phyloP scores from a whole-genome alignment of 2,797 vertebrate species.

The Sorex maritimensis region DNA sequence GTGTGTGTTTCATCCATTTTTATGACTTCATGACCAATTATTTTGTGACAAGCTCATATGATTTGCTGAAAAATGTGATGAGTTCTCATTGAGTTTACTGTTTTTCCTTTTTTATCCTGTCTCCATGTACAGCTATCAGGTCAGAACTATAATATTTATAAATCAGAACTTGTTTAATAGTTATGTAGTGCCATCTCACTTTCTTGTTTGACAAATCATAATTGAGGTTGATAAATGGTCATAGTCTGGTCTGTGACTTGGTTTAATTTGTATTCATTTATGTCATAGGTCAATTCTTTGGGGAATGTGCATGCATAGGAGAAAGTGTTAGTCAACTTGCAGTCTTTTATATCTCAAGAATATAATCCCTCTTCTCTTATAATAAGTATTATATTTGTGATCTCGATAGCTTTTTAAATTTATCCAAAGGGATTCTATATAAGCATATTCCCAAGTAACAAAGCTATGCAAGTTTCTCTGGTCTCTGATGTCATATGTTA shows the following conservation, averaged over 20 bases:
- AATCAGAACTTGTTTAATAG: background rate
- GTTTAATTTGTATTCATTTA: constrained; percentile 64
- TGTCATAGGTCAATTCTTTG: background rate
- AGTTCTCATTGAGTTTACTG: background rate
- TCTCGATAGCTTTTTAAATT: constrained; percentile 9
- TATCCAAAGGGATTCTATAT: background rate
- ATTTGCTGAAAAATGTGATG: background rate
- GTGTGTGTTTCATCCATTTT: background rate
- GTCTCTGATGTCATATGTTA: background rate
- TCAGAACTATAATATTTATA: background rate
- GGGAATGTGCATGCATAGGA: background rate
- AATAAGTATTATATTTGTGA: constrained; percentile 39
- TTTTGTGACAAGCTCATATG: background rate
- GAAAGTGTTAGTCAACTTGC: background rate
- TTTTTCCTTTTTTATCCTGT: background rate
- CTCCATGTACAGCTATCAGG: background rate
- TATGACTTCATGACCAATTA: background rate
- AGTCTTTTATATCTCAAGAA: background rate
- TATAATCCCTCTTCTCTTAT: background rate
- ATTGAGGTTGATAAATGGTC: background rate
- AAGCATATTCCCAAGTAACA: background rate
- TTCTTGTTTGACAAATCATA: constrained; percentile 25
- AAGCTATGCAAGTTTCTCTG: background rate
- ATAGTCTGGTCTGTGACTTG: background rate
- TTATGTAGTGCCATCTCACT: background rate